Conservation (phyloP, 2,888 invertebrate species). For the Troglohyphantes excavatus region DNA sequence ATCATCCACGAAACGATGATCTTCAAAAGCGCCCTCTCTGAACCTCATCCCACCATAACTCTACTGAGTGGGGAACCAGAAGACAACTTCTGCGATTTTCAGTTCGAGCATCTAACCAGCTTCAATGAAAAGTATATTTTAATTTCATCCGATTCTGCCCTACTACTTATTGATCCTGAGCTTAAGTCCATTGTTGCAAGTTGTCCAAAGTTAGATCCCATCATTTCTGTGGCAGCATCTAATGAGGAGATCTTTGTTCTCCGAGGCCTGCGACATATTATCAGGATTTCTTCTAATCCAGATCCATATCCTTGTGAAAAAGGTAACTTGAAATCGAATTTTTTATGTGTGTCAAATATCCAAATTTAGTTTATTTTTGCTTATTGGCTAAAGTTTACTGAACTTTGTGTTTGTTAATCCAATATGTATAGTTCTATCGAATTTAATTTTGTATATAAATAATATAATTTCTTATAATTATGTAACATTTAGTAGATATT, state of each 20-base stretch:
- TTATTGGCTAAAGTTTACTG: too few species aligned
- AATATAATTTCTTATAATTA: too few species aligned
- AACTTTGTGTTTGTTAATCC: too few species aligned
- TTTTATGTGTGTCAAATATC: too few species aligned
- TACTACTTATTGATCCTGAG: conserved; percentile 90
- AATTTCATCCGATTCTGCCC: conserved; percentile 87
- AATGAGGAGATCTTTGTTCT: conserved; percentile 88
- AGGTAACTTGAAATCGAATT: conserved; percentile 20
- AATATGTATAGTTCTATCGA: too few species aligned
- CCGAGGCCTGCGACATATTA: conserved; percentile 89
- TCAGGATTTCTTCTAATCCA: conserved; percentile 85
- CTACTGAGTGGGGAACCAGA: background rate
- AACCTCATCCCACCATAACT: conserved; percentile 80
- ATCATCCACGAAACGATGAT: conserved; percentile 92
- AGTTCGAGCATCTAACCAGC: conserved; percentile 86
- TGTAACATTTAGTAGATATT: too few species aligned
- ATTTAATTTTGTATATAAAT: too few species aligned
- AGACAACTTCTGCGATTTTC: conserved; percentile 83
- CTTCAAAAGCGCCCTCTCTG: conserved; percentile 86
- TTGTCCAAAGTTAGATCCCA: conserved; percentile 85
- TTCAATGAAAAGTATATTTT: conserved; percentile 86
- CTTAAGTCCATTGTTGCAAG: conserved; percentile 87
- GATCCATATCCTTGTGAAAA: conserved; percentile 55
- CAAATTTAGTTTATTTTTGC: too few species aligned
- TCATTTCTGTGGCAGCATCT: conserved; percentile 82